Conservation (phyloP, 2,797 vertebrate species). For the Trematomus bernacchii region DNA sequence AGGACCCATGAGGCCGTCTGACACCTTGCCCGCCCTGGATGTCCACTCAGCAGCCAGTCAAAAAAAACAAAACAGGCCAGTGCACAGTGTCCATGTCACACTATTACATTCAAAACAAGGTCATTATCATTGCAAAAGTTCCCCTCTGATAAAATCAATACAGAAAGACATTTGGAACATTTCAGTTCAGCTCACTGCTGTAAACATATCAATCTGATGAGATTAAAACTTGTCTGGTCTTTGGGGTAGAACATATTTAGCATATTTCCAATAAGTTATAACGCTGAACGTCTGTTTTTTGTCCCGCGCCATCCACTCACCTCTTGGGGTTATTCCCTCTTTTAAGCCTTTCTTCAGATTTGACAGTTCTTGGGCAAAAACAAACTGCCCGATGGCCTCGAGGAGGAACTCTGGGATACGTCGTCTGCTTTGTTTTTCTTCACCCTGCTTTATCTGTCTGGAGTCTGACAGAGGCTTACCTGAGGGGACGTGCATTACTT, state of each 20-base stretch:
- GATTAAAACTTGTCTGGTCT: slow-evolving; percentile 19
- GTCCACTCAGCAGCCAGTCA: slow-evolving; percentile 69
- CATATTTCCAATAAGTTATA: slow-evolving; percentile 47
- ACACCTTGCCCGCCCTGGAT: slow-evolving; percentile 71
- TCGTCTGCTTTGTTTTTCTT: slow-evolving; percentile 74
- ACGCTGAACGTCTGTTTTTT: slow-evolving; percentile 55
- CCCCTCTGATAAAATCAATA: slow-evolving; percentile 14
- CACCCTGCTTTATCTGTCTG: slow-evolving; percentile 76
- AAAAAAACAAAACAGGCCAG: slow-evolving; percentile 38
- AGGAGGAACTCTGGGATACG: slow-evolving; percentile 65
- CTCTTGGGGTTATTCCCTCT: slow-evolving; percentile 56
- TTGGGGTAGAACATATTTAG: slow-evolving; percentile 22
- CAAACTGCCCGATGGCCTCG: slow-evolving; percentile 63
- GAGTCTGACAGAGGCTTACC: slow-evolving; percentile 79
- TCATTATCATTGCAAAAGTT: slow-evolving; percentile 45
- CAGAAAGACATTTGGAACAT: not conserved
- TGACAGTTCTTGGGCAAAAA: slow-evolving; percentile 75
- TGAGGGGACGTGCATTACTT: slow-evolving; percentile 75
- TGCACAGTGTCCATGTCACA: slow-evolving; percentile 48
- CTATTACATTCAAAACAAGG: slow-evolving; percentile 57
- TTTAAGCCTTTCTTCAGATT: slow-evolving; percentile 51
- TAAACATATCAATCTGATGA: slow-evolving; percentile 19
- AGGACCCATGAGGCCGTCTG: slow-evolving; percentile 73
- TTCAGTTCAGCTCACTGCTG: not conserved
- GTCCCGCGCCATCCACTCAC: slow-evolving; percentile 41